Evolutionary conservation across 2,797 vertebrate genomes (phyloP), one percentile per base, ranked within the genome.

Genomic region (Macrochelys suwanniensis): DNA sequence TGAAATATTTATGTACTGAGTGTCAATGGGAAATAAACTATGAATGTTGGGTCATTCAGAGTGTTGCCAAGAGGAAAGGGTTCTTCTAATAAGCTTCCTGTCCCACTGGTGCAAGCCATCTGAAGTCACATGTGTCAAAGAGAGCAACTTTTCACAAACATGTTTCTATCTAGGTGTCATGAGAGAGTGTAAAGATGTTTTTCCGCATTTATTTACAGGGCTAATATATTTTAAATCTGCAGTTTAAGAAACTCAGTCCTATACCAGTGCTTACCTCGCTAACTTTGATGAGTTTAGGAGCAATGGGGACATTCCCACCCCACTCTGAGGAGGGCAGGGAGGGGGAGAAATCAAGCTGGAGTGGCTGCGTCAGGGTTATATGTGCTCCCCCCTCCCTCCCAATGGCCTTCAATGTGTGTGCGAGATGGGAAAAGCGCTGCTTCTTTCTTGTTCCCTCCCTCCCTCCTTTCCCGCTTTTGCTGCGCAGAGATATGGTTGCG

Each of bases 131-230:
- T 57, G 37, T 84, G 85, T 88, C 80, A 94, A 97, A 90, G 5
- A 86, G 89, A 91, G 16, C 0, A 0, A 74, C 96, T 92, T 95
- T 96, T 95, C 89, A 92, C 71, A 85, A 92, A 51, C 23, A 82
- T 31, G 4, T 77, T 57, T 54, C 86, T 85, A 87, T 93, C 57
- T 71, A 26, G 71, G 13, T 45, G 61, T 77, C 85, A 89, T 56
- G 83, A 91, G 76, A 93, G 68, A 7, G 16, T 5, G 68, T 61
- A 77, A 83, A 71, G 26, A n/a, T 91, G 37, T 21, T 91, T 97
- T 96, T 87, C 92, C 94, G 92, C 81, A 96, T 95, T 26, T 93
- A 89, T 89, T 94, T 96, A 33, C 33, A 84, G 79, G 49, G 28
- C 13, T 81, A 89, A 88, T 95, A 84, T 45, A 76, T 49, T 92